A percentile compares a stretch with the other conserved stretches of the same genome.
phyloP scores from a whole-genome alignment of 2,113 vertebrate genomes.

The Tyto alba region DNA sequence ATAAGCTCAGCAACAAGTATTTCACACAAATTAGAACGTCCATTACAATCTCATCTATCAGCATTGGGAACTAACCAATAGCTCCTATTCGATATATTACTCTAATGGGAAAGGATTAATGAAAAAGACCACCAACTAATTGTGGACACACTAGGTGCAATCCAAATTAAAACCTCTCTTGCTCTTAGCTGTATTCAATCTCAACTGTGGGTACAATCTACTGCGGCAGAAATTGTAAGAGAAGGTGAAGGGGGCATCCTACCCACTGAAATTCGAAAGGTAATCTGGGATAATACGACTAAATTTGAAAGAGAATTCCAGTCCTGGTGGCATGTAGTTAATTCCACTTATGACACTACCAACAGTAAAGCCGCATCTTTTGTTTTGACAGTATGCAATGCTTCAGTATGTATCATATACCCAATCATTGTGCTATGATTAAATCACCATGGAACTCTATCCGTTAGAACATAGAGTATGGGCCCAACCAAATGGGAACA shows the following conservation, averaged over 20 bases:
- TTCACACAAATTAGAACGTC: too few species aligned
- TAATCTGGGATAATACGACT: background rate
- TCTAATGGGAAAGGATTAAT: background rate
- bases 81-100: background rate
- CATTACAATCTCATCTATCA: too few species aligned
- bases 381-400: background rate
- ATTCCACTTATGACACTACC: background rate
- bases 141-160: background rate
- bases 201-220: background rate
- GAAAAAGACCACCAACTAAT: background rate
- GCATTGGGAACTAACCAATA: background rate
- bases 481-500: too few species aligned
- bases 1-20: too few species aligned
- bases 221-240: background rate
- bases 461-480: too few species aligned
- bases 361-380: background rate
- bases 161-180: background rate
- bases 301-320: background rate
- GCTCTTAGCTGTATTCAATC: background rate
- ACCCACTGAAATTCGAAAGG: too few species aligned
- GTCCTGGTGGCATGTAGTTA: background rate
- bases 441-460: too few species aligned
- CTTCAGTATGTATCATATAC: background rate
- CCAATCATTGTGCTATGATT: too few species aligned
- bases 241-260: background rate